phyloP scores from a whole-genome alignment of 2,797 vertebrate species.

The Anomalospiza imberbis region DNA sequence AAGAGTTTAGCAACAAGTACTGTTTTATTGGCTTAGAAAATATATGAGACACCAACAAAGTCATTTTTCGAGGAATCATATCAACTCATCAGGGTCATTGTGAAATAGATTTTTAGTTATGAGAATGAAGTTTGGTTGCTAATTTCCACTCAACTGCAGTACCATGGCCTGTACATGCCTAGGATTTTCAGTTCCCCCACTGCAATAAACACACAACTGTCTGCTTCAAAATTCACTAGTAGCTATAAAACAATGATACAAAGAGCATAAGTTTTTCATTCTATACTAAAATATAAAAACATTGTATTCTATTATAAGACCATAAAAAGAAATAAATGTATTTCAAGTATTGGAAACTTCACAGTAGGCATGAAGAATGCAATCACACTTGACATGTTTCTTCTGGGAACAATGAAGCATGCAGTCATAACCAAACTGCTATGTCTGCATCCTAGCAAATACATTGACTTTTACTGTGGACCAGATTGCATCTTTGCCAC shows the following conservation, averaged over 20 bases:
- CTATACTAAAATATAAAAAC: neutral
- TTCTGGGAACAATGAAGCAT: conserved; percentile 37
- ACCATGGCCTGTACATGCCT: neutral
- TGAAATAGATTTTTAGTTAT: neutral
- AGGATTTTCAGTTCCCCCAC: neutral
- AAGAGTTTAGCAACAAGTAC: neutral
- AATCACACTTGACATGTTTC: neutral
- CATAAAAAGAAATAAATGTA: neutral
- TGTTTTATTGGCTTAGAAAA: neutral
- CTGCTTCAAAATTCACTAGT: neutral
- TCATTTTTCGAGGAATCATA: neutral
- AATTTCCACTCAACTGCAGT: neutral
- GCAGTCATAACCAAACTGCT: conserved; percentile 30
- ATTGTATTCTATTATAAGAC: neutral
- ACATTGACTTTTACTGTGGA: conserved; percentile 4
- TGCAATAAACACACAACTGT: neutral
- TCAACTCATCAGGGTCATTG: neutral
- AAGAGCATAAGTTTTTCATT: neutral
- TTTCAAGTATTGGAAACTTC: neutral
- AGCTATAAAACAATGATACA: neutral
- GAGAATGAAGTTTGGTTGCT: neutral
- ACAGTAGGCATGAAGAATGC: neutral
- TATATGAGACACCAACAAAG: neutral
- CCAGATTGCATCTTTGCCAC: conserved; percentile 53
- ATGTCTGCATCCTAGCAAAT: neutral